These are phyloP conservation scores for Cerastis leucographa DNA, from an alignment of 2,888 invertebrate species.

Conservation along the genomic window DNA sequence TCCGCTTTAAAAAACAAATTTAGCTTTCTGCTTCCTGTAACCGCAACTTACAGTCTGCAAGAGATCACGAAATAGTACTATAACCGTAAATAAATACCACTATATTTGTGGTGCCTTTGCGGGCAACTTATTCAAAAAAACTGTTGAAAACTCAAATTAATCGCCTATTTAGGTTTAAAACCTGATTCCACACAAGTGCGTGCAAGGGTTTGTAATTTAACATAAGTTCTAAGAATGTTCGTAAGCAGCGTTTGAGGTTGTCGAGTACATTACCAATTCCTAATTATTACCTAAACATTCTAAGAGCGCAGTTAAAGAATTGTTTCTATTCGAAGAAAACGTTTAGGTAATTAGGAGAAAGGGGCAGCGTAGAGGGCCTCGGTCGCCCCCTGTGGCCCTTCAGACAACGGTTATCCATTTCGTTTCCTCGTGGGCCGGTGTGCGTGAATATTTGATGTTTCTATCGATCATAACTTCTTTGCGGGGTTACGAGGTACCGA, in stretches of 20 bases:
- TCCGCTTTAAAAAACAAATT: not conserved
- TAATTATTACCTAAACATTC: slow-evolving; percentile 61
- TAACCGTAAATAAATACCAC: not conserved
- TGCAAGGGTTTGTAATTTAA: slow-evolving; percentile 46
- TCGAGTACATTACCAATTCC: slow-evolving; percentile 46
- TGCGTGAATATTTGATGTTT: slow-evolving; percentile 88
- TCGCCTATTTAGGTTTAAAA: slow-evolving; percentile 2
- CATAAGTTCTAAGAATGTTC: slow-evolving; percentile 51
- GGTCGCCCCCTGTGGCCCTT: slow-evolving; percentile 85
- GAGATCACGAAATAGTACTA: not conserved
- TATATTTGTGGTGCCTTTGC: not conserved
- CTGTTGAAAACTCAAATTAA: not conserved
- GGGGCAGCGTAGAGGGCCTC: slow-evolving; percentile 74
- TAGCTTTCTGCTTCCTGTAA: not conserved
- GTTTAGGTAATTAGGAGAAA: slow-evolving; percentile 79
- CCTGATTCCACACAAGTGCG: slow-evolving; percentile 42
- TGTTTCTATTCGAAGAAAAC: slow-evolving; percentile 72
- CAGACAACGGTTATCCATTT: slow-evolving; percentile 86
- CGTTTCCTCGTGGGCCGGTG: slow-evolving; percentile 82
- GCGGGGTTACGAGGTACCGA: slow-evolving; percentile 71
- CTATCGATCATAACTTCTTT: slow-evolving; percentile 90
- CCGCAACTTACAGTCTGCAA: not conserved
- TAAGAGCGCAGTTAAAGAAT: slow-evolving; percentile 62
- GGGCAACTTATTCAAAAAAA: not conserved
- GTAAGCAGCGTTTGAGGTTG: slow-evolving; percentile 45